Evolutionary conservation across 2,888 invertebrate species (phyloP), one percentile per base, ranked within the genome.

Genomic region (Ganaspis brasiliensis): DNA sequence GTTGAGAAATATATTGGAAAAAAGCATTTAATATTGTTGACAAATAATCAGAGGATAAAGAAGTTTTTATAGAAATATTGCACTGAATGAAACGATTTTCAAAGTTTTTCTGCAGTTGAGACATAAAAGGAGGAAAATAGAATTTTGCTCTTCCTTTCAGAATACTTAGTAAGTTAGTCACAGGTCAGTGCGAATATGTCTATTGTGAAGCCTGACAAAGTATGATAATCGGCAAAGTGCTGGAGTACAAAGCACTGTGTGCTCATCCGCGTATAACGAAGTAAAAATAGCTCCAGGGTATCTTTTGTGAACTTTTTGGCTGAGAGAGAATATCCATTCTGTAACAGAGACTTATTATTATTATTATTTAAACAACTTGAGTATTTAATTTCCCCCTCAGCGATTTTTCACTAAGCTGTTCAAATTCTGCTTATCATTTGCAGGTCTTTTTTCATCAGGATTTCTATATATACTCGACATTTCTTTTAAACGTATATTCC

Each of bases 181-280:
- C 77, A 76, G 79, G 78, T 79, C 78, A 76, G 73, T 77, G 74
- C 71, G 67, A 81, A 45, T 78, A 77, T 72, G 79, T 81, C 74
- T 74, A 79, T 79, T 79, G 78, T 76, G 75, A 75, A 75, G 70
- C 67, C 73, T 78, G 74, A 78, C 79, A 81, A 79, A 76, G 81
- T 78, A 79, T 35, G 72, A 72, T 56, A 26, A 56, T 35, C 52
- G 57, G 74, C 19, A 74, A 67, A 67, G 67, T 67, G 40, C 45
- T 67, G 4, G 67, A 67, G 40, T 45, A 67, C 67, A 67, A 67
- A 61, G 61, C 61, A 45, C 26, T 24, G 67, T 67, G 40, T 67
- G 67, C 45, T 45, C 45, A 67, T 45, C 45, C 67, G 40, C 45
- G 45, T 45, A 67, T 67, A 67, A 67, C 67, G 45, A 67, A 67